Evolutionary conservation across 2,888 invertebrate species (phyloP).

Genomic region (Eristalis arbustorum): DNA sequence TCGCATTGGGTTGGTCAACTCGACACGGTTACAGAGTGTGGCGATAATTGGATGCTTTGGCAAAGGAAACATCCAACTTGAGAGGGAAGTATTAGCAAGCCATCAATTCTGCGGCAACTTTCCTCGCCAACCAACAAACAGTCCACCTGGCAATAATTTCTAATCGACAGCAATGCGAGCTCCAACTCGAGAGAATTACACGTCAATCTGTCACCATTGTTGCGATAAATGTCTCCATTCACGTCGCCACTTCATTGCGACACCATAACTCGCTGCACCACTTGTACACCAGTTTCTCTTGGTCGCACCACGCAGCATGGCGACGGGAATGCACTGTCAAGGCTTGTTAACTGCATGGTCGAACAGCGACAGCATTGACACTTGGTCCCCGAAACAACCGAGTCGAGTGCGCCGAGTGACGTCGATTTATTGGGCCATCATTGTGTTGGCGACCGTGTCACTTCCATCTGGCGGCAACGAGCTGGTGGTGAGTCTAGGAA

Average conservation of each 20-base stretch:
- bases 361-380: background rate
- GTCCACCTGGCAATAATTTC: background rate
- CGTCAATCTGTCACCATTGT: conserved; percentile 60
- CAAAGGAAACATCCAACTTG: background rate
- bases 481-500: background rate
- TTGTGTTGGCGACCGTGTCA: background rate
- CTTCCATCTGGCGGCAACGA: background rate
- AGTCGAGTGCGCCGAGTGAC: background rate
- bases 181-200: conserved; percentile 4
- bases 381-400: background rate
- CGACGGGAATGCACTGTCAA: background rate
- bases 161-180: conserved; percentile 21
- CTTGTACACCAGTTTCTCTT: background rate
- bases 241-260: conserved; percentile 5
- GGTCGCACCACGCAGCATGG: background rate
- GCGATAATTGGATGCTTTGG: background rate
- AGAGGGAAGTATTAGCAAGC: too few relatives aligned
- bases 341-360: background rate
- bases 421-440: background rate
- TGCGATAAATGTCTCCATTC: conserved; percentile 56
- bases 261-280: conserved; percentile 11
- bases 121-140: background rate
- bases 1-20: background rate
- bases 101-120: too few relatives aligned
- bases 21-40: background rate